Evolutionary conservation across 2,888 invertebrate species (phyloP).

Genomic region (Autographa gamma): DNA sequence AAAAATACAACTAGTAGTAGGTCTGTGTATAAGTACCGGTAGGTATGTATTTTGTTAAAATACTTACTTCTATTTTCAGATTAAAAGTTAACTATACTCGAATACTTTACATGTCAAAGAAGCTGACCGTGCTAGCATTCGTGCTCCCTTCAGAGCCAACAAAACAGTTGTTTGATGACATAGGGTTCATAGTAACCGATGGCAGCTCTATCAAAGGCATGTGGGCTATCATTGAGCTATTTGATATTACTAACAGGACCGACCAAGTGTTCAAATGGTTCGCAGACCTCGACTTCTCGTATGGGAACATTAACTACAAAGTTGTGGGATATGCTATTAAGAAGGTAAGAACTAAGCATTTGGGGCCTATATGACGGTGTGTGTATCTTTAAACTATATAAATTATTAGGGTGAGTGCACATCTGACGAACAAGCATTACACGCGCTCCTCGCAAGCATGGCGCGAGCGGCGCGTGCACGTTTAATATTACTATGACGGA

Average conservation of each 20-base stretch:
- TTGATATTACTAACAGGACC: constrained; percentile 62
- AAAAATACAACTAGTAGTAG: too few species aligned
- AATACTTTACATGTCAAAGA: constrained; percentile 61
- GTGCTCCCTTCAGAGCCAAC: constrained; percentile 67
- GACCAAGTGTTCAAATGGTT: constrained; percentile 73
- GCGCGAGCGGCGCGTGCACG: too few species aligned
- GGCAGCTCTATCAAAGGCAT: constrained; percentile 14
- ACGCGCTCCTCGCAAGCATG: too few species aligned
- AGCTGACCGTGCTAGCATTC: constrained; percentile 63
- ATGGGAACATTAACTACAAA: constrained; percentile 52
- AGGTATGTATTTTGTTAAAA: background rate
- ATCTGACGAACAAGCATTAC: too few species aligned
- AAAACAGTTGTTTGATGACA: constrained; percentile 74
- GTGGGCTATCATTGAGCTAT: constrained; percentile 63
- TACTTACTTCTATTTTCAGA: constrained; percentile 60
- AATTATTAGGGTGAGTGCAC: too few species aligned
- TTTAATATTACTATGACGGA: too few species aligned
- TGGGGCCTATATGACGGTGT: too few species aligned
- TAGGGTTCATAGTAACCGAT: constrained; percentile 73
- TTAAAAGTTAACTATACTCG: constrained; percentile 69
- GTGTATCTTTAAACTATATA: too few species aligned
- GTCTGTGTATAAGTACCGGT: background rate
- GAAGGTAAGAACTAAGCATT: constrained; percentile 57
- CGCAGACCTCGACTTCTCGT: constrained; percentile 38
- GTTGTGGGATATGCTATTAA: constrained; percentile 71